phyloP scores from a whole-genome alignment of 2,888 invertebrate species.

The Matsumyia berberina region DNA sequence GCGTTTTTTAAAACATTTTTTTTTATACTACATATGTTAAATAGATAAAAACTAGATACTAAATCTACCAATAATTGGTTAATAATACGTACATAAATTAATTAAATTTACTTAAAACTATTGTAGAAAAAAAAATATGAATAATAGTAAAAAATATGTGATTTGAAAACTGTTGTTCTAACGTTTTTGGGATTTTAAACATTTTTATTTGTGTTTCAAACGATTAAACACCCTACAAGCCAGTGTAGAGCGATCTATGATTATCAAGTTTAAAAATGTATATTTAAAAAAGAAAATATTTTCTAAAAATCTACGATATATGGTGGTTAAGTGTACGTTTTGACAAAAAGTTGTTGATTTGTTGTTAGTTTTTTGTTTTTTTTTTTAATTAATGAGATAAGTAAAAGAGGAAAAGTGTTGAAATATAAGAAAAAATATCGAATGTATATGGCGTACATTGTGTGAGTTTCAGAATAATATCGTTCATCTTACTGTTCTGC shows the following conservation, averaged over 20 bases:
- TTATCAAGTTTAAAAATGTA: constrained; percentile 49
- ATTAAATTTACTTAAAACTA: constrained; percentile 60
- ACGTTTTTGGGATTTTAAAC: neutral
- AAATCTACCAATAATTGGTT: constrained; percentile 42
- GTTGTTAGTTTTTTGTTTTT: constrained; percentile 7
- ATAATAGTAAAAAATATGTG: constrained; percentile 51
- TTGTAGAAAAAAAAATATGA: constrained; percentile 30
- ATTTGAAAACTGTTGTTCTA: constrained; percentile 40
- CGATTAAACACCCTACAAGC: constrained; percentile 28
- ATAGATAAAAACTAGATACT: constrained; percentile 65
- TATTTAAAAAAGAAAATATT: constrained; percentile 54
- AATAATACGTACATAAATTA: constrained; percentile 59
- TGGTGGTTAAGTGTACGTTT: neutral
- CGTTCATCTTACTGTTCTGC: constrained; percentile 51
- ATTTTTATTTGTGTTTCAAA: constrained; percentile 1
- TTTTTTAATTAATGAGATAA: constrained; percentile 26
- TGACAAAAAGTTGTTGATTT: constrained; percentile 19
- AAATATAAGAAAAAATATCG: constrained; percentile 3
- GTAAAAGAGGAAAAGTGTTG: constrained; percentile 16
- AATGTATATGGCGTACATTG: constrained; percentile 60
- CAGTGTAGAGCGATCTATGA: constrained; percentile 37
- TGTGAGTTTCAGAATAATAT: constrained; percentile 14
- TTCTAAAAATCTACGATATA: constrained; percentile 37
- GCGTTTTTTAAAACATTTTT: constrained; percentile 52
- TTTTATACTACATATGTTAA: constrained; percentile 60